Base-by-base conservation (phyloP, 2,797 vertebrate genomes). In the Pseudochaenichthys georgianus region DNA sequence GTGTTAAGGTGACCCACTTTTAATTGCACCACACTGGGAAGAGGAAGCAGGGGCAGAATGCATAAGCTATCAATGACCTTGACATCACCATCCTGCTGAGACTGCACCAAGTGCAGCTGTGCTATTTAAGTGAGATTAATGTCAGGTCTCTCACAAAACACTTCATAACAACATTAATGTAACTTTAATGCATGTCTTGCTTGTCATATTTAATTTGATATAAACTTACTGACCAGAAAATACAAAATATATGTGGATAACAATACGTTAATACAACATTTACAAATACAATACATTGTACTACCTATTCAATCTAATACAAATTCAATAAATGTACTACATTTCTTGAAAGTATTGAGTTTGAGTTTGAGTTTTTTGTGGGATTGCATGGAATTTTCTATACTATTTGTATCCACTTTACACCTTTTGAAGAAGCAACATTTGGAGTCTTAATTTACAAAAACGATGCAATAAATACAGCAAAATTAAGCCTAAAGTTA, bases 171-270 rank as follows among this genome's bases (percentile, higher is more conserved):
- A 3, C 4, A 55, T 43, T 21, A 48, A 23, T 58, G 21, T 17
- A 16, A 28, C 46, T 59, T 59, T 8, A 53, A 50, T 46, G 1
- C 0, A 62, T 54, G 16, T 54, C 15, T 59, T 21, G 34, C 50
- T 67, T 65, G 17, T 57, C 38, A 62, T 9, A 46, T 61, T 17
- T 43, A 61, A 61, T 54, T 60, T 59, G 2, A 28, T 53, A 28
- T 63, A 15, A 41, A 41, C 3, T 28, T 47, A 1, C 19, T 53
- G 41, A 64, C 1, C 12, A 48, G 50, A 54, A 61, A 34, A 53
- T 53, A 9, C 34, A 9, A 38, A 38, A 38, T 9, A 1, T 38
- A 38, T 38, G 5, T 38, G 34, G 6, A 38, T 38, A 28, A 28
- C 28, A 28, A 28, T 5, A 28, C 1, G 28, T 28, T 28, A 28